These are phyloP conservation scores for Eleutherodactylus coqui DNA, from an alignment of 2,797 vertebrate genomes.

Conservation along the genomic window DNA sequence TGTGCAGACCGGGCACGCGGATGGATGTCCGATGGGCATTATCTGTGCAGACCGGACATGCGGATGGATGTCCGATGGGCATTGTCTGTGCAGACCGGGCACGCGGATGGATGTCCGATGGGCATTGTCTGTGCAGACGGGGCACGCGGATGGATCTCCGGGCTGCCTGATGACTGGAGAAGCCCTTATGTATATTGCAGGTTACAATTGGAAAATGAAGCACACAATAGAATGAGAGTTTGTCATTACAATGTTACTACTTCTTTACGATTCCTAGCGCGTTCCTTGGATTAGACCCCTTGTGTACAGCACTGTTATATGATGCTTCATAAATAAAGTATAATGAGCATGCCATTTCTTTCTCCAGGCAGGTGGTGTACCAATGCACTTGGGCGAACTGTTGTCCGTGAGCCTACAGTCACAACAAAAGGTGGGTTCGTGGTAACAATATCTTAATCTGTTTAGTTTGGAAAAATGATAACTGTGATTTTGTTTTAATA, in stretches of 20 bases:
- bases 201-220: not conserved
- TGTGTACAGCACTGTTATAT: not conserved
- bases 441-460: not conserved
- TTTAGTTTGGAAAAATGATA: not conserved
- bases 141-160: too few relatives aligned
- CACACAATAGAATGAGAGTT: not conserved
- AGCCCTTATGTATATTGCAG: not conserved
- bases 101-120: too few relatives aligned
- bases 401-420: slow-evolving; percentile 37
- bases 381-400: slow-evolving; percentile 55
- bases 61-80: too few relatives aligned
- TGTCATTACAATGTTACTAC: not conserved
- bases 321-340: not conserved
- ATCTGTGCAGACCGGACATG: too few relatives aligned
- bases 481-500: not conserved
- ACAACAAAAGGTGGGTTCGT: slow-evolving; percentile 33
- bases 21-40: too few relatives aligned
- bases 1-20: too few relatives aligned
- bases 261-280: not conserved
- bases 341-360: not conserved
- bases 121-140: too few relatives aligned
- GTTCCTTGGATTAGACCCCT: not conserved
- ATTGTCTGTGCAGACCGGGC: too few relatives aligned
- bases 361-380: slow-evolving; percentile 46
- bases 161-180: too few relatives aligned